A percentile compares a stretch with the other conserved stretches of the same genome.
Evolutionary conservation across 2,113 vertebrate species (phyloP).

Genomic region (Mus musculus): DNA sequence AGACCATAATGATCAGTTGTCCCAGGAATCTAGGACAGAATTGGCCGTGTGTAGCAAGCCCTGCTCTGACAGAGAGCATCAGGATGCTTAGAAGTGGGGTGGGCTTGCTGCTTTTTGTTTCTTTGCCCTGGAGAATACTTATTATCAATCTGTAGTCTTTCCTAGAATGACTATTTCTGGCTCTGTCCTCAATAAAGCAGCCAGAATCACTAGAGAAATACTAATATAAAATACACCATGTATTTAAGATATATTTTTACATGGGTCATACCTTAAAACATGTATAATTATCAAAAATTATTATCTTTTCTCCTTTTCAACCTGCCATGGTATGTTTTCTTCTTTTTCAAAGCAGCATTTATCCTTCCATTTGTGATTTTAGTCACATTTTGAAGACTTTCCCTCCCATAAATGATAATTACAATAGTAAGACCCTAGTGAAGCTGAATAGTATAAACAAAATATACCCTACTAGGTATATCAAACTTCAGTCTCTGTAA

Average conservation of each 20-base stretch:
- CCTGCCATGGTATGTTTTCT: not conserved
- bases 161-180: not conserved
- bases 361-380: not conserved
- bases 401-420: constrained; percentile 13
- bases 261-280: not conserved
- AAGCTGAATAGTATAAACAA: constrained; percentile 36
- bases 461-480: not conserved
- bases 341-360: not conserved
- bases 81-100: not conserved
- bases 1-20: constrained; percentile 51
- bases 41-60: not conserved
- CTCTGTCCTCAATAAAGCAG: constrained; percentile 44
- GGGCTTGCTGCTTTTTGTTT: constrained; percentile 48
- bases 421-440: not conserved
- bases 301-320: not conserved
- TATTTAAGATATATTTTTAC: not conserved
- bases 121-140: not conserved
- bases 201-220: not conserved
- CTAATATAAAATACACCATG: not conserved
- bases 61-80: constrained; percentile 2
- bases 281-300: not conserved
- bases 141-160: constrained; percentile 3
- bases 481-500: constrained; percentile 16
- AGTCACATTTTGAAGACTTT: not conserved
- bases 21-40: constrained; percentile 50